Base-by-base conservation (phyloP, 2,888 invertebrate species). In the Mycalesis mineus region DNA sequence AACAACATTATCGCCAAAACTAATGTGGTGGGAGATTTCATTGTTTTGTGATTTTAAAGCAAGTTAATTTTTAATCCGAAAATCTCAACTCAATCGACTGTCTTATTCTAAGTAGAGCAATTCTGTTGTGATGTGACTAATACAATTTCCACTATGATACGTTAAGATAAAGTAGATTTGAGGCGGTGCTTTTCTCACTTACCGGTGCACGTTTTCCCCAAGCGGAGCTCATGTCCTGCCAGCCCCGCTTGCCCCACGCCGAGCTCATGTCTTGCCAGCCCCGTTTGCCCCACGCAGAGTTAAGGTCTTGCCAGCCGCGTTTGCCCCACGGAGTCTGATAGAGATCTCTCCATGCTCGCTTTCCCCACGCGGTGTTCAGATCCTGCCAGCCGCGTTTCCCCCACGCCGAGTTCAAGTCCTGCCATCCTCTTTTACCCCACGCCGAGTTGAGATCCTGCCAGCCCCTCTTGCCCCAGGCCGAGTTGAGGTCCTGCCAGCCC, bases 341-440 rank as follows among this genome's bases (percentile, higher is more conserved):
- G 60, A 93, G 74, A 69, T 91, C 92, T 48, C 84, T 84, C 93
- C 92, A 93, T 14, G 85, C 92, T 0, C 92, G 82, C 65, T 93
- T 93, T 60, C 93, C 92, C 91, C 91, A 91, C 57, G 87, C 87
- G 0, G 80, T 75, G 68, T 86, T 85, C 57, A 91, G 72, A 63
- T 90, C 90, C 67, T 91, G 88, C 92, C 92, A 92, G 22, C 87
- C 91, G 28, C 92, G 79, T 71, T 93, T 93, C 33, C 91, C 92
- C 92, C 91, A 92, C 13, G 69, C 89, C 73, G 80, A 74, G 61
- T 80, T 82, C 58, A 91, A 68, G 61, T 89, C 90, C 65, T 90
- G 87, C 92, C 92, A 92, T 39, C 88, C 91, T 1, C 92, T 79
- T 63, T 92, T 92, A 49, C 92, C 92, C 92, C 92, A 92, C 11